Evolutionary conservation across 2,888 invertebrate species (phyloP), one percentile per base, ranked within the genome.

Genomic region (Omphaloscelis lunosa): DNA sequence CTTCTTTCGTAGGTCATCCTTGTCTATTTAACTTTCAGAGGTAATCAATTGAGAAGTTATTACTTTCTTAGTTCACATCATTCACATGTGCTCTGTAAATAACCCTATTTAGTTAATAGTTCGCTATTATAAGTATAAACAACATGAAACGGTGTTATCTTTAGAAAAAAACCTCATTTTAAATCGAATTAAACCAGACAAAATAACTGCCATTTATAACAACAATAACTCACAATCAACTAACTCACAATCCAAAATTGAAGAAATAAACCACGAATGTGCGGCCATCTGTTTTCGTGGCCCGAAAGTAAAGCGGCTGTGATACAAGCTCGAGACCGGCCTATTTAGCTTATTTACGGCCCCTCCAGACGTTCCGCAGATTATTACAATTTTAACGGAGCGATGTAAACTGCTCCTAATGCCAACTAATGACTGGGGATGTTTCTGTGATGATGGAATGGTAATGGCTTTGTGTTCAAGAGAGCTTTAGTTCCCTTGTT

Each of bases 261-360:
- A 68, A n/a, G 20, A 27, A 70, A 82, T 73, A 79, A 79, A 68
- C 45, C 29, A 65, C 17, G 23, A 75, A n/a, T 62, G 41, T 39
- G 23, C 6, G 23, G 11, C 51, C 71, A 74, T 79, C 84, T 63
- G 65, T 78, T 84, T 77, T 80, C 72, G 70, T 72, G 88, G 86
- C 74, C 83, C 53, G 66, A 76, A 45, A 78, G 56, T 81, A 72
- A 81, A 84, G 63, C 82, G 74, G 69, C 66, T 23, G 61, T 67
- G 80, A 70, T 80, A 83, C 89, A 86, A 83, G 89, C 89, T 82
- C 82, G 86, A 86, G 89, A 91, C 86, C 84, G 87, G 90, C 91
- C 94, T 93, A 92, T 93, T 93, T 90, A 89, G 88, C 87, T 93
- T 93, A 94, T 94, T 94, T 94, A 94, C 91, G 92, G 87, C 86